Evolutionary conservation across 2,797 vertebrate genomes (phyloP), one percentile per base, ranked within the genome.

Genomic region (Cichlasoma orientale): DNA sequence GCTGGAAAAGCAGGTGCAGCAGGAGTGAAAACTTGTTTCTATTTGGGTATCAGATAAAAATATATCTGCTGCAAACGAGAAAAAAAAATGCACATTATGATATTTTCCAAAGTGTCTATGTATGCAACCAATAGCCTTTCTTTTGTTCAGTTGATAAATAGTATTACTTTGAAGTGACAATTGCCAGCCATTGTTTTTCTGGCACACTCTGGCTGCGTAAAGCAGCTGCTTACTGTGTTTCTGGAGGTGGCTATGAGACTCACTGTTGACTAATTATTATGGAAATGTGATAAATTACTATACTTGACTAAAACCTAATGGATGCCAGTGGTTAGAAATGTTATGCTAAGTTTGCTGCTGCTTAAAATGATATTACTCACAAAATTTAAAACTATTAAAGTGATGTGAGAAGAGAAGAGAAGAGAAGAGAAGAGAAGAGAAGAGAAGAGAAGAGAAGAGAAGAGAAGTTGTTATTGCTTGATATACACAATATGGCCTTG

Each of bases 221-320:
- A 57, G 56, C 82, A 88, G 86, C 82, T 85, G 80, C 78, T 59
- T 76, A 82, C 70, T 82, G 63, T 25, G 36, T 61, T 82, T 25
- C 77, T 79, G 72, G 56, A 80, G 82, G 84, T 76, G 13, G 53
- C 25, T 27, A 58, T 31, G 68, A 78, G 47, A n/a, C 68, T 70
- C 27, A 13, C 72, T 57, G 78, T 61, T 55, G 66, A 79, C 75
- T 83, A 72, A 80, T 86, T 85, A 78, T 75, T 74, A 82, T 85
- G 78, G 76, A 86, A 82, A 86, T 83, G 59, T 79, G 59, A 86
- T 79, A 82, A 81, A 88, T 84, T 82, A 75, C 82, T 82, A 36
- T 57, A 70, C 69, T 73, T 50, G 57, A 61, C 69, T 57, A 25
- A 81, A 80, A 66, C 47, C 7, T 70, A 71, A 68, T 50, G 31